Percentiles rank a stretch among this genome's conserved stretches.
These are phyloP conservation scores for Dipodomys merriami DNA, from an alignment of 2,113 vertebrate genomes.

Conservation along the genomic window DNA sequence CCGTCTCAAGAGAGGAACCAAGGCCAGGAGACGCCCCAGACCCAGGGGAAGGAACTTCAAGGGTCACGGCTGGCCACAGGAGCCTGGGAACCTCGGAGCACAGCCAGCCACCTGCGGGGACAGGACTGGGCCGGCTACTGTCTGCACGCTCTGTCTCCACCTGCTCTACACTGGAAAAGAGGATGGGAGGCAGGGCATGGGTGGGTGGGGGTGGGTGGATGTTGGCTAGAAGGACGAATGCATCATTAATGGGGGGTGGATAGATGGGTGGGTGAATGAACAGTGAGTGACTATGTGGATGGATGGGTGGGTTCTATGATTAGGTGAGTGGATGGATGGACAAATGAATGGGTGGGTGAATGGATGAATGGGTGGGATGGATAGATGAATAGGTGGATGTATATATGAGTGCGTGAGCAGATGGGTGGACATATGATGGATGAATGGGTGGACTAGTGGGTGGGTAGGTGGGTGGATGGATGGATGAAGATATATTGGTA, in stretches of 20 bases:
- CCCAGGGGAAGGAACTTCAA: not conserved
- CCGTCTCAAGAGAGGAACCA: not conserved
- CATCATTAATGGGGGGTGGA: not conserved
- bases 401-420: too few relatives aligned
- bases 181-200: not conserved
- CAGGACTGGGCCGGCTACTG: too few relatives aligned
- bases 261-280: not conserved
- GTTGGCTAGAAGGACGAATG: not conserved
- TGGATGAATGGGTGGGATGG: too few relatives aligned
- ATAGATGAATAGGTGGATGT: too few relatives aligned
- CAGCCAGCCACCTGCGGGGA: not conserved
- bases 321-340: not conserved
- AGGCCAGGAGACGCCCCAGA: not conserved
- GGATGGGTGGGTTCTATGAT: too few relatives aligned
- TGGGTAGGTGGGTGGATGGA: too few relatives aligned
- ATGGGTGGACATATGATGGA: not conserved
- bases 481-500: too few relatives aligned
- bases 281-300: not conserved
- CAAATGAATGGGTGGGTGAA: too few relatives aligned
- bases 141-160: accelerated
- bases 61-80: too few relatives aligned
- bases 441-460: not conserved
- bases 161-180: too few relatives aligned
- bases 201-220: too few relatives aligned
- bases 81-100: not conserved